Percentiles rank a stretch among this genome's conserved stretches.
phyloP scores from a whole-genome alignment of 2,888 invertebrate genomes.

The Limnephilus rhombicus region DNA sequence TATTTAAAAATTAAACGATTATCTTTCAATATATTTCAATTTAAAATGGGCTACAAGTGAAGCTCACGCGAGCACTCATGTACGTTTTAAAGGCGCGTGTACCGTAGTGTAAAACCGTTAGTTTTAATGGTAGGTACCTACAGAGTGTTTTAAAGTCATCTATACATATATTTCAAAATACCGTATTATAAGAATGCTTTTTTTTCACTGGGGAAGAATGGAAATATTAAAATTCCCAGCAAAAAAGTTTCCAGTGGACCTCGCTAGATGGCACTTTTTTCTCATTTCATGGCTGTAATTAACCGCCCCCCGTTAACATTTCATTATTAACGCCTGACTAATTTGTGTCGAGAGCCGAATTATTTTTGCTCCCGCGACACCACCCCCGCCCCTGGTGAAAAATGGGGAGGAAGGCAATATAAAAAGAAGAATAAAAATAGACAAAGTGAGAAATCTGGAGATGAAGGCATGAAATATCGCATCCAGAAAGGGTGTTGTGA shows the following conservation, averaged over 20 bases:
- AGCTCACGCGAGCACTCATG: too few relatives aligned
- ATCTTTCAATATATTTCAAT: too few relatives aligned
- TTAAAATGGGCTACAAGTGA: too few relatives aligned
- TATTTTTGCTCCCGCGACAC: constrained; percentile 61
- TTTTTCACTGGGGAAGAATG: not conserved
- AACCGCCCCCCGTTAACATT: constrained; percentile 63
- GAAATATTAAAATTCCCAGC: not conserved
- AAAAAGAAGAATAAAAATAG: constrained; percentile 20
- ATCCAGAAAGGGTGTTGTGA: not conserved
- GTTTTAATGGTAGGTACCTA: too few relatives aligned
- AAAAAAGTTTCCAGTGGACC: not conserved
- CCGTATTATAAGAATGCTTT: not conserved
- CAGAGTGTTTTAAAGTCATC: too few relatives aligned
- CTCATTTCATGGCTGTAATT: constrained; percentile 61
- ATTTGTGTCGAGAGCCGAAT: constrained; percentile 64
- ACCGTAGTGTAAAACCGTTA: too few relatives aligned
- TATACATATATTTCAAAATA: too few relatives aligned
- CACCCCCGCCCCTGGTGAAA: constrained; percentile 44
- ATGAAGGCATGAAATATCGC: constrained; percentile 18
- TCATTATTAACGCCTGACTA: constrained; percentile 65
- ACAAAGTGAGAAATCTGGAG: constrained; percentile 26
- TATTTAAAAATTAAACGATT: too few relatives aligned
- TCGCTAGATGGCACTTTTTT: constrained; percentile 53
- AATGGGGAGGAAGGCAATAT: constrained; percentile 28
- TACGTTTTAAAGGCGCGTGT: too few relatives aligned